These are phyloP conservation scores for Atrina japonica DNA, from an alignment of 2,888 invertebrate species.

Conservation along the genomic window DNA sequence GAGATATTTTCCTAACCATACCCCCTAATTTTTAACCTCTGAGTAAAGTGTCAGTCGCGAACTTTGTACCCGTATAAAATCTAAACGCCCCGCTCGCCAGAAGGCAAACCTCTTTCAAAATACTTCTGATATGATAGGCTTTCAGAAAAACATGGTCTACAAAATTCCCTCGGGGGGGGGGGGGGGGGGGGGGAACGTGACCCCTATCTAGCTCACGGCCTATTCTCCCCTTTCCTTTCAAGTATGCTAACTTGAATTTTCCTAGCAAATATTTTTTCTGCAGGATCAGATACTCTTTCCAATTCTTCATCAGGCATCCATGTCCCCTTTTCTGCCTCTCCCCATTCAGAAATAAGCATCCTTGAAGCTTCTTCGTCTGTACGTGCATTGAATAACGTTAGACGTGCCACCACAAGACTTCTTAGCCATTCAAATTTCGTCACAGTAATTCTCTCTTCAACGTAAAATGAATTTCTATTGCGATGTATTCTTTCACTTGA, in stretches of 20 bases:
- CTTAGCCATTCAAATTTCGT: slow-evolving; percentile 37
- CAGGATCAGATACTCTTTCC: slow-evolving; percentile 30
- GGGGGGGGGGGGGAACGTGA: too few species aligned
- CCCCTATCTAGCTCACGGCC: too few species aligned
- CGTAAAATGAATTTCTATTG: slow-evolving; percentile 24
- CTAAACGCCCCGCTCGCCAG: too few species aligned
- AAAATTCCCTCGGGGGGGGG: too few species aligned
- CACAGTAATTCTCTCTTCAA: slow-evolving; percentile 22
- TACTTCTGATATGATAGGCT: too few species aligned
- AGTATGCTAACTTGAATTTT: slow-evolving; percentile 37
- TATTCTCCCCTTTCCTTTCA: slow-evolving; percentile 46
- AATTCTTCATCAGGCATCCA: slow-evolving; percentile 38
- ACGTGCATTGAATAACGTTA: slow-evolving; percentile 48
- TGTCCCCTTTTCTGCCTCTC: slow-evolving; percentile 33
- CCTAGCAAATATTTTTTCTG: slow-evolving; percentile 35
- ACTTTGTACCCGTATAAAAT: too few species aligned
- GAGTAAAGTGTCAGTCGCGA: too few species aligned
- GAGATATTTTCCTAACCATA: too few species aligned
- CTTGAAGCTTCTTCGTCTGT: slow-evolving; percentile 45
- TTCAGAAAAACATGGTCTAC: too few species aligned
- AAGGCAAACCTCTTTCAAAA: too few species aligned
- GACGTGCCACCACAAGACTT: slow-evolving; percentile 43
- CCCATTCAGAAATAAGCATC: slow-evolving; percentile 43
- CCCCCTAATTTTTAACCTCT: too few species aligned
- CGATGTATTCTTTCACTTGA: slow-evolving; percentile 34